Evolutionary conservation across 2,797 vertebrate species (phyloP), one percentile per base, ranked within the genome.

Genomic region (Cynodonichthys magdalenae): DNA sequence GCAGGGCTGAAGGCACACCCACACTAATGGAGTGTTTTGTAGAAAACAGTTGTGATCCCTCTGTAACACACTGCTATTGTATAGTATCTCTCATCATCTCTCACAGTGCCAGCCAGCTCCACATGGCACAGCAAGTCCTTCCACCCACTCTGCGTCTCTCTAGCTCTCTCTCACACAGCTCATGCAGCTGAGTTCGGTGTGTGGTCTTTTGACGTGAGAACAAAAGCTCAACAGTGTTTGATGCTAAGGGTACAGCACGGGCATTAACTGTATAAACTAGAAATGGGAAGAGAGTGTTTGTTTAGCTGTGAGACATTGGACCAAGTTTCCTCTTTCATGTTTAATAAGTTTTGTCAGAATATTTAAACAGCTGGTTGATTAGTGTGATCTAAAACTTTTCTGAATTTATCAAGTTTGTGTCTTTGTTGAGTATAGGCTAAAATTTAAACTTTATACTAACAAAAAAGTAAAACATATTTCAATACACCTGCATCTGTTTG

Each of bases 51-150:
- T 77, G 75, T 54, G 75, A 85, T 84, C 74, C 69, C 71, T 77
- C 66, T 81, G 63, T 36, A 56, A 84, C 76, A 60, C 61, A 53
- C 82, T 84, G 52, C 81, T 63, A 71, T 89, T 85, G 77, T 90
- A 70, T 75, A 63, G 66, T 63, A 73, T 71, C 74, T 77, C 78
- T 71, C 75, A 66, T 68, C 69, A 59, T 79, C 79, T 58, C 73
- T 78, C 42, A 15, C 74, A 59, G 69, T 36, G 50, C 62, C 74
- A 73, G 75, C 79, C 82, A 69, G 73, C 83, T 84, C 84, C 80
- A 85, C 87, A 88, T 76, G 85, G 82, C 79, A 87, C 88, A 82
- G 82, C 59, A 36, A 77, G 81, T 83, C 73, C 81, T 89, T 82
- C 82, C 86, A 72, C 87, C 82, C 85, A 82, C 89, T 87, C 74